phyloP scores from a whole-genome alignment of 2,113 vertebrate genomes.

The human region GRCh38 chr7:34121501-34122000 shows the following conservation, averaged over 20 bases:
- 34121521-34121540: conserved; percentile 56
- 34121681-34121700: background rate
- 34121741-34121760: background rate
- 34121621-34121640: background rate
- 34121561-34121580: conserved; percentile 54
- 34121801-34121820: background rate
- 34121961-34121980: too few relatives aligned
- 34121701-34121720: background rate
- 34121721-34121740: background rate
- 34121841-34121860: too few relatives aligned
- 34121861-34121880: too few relatives aligned
- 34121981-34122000: too few relatives aligned
- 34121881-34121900: too few relatives aligned
- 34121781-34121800: background rate
- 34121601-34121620: background rate
- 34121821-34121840: background rate
- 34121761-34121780: background rate
- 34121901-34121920: too few relatives aligned
- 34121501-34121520: conserved; percentile 26
- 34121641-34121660: background rate
- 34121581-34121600: conserved; percentile 38
- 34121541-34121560: background rate
- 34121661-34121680: background rate
- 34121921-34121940: too few relatives aligned
- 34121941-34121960: too few relatives aligned